Conservation (phyloP, 30 jellyfish, hydroid and myxozoan genomes). For the Cassiopea xamachana region DNA sequence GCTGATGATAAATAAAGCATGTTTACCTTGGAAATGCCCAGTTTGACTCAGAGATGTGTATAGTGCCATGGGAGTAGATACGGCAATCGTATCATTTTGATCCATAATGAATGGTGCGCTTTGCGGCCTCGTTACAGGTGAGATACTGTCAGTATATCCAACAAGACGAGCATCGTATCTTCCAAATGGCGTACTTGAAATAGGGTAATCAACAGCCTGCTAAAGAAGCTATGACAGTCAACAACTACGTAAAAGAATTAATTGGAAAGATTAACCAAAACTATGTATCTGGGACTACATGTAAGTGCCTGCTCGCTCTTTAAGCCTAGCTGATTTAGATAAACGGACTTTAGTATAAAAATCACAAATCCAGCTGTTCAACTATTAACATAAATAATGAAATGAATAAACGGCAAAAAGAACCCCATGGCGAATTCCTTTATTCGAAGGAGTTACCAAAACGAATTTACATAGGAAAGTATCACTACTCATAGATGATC, state of each 20-base stretch:
- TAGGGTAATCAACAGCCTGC: slow-evolving; percentile 6
- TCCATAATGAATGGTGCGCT: slow-evolving; percentile 29
- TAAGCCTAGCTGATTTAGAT: background rate
- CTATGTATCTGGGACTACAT: background rate
- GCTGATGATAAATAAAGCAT: background rate
- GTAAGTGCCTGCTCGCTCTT: too few relatives aligned
- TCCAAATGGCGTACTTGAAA: background rate
- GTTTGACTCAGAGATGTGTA: slow-evolving; percentile 57
- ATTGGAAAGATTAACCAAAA: background rate
- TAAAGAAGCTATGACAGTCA: background rate
- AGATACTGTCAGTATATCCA: background rate
- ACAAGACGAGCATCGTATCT: slow-evolving; percentile 10
- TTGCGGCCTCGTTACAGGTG: slow-evolving; percentile 23
- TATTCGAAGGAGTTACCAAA: too few relatives aligned
- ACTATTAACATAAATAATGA: background rate
- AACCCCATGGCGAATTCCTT: background rate
- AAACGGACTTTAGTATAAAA: background rate
- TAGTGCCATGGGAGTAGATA: slow-evolving; percentile 61
- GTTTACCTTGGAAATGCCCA: slow-evolving; percentile 63
- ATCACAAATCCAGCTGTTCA: background rate
- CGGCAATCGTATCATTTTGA: slow-evolving; percentile 7
- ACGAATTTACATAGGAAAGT: too few relatives aligned
- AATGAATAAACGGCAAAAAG: background rate
- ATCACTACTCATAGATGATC: too few relatives aligned
- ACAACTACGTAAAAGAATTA: too few relatives aligned